Base-by-base conservation (phyloP, 2,113 vertebrate genomes). In the Emydocephalus ijimae region DNA sequence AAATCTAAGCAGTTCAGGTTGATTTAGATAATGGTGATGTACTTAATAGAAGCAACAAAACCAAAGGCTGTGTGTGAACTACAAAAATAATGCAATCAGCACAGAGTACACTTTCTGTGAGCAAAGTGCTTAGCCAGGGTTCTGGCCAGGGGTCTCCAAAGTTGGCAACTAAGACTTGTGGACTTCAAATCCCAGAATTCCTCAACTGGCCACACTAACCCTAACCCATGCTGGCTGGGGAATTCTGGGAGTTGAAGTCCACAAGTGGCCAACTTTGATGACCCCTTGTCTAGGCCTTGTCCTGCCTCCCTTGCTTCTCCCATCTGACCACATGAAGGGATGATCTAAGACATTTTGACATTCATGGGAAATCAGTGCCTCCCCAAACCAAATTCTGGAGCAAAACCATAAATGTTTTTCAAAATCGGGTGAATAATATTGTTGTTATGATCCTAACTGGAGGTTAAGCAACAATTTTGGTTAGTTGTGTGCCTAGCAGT, bases 31-130 rank as follows among this genome's bases (percentile, higher is more conserved):
- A 50, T 81, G 57, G 45, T 94, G 96, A 92, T 94, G 97, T 96
- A 95, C 81, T 90, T 57, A 50, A 89, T 48, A 90, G 18, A 39
- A 48, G 8, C 24, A 64, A n/a, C 96, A 96, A 97, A 97, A 97
- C 95, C 94, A 95, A 91, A 96, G 95, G 88, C 92, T 95, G 92
- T 94, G 91, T 90, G 50, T 93, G 93, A 61, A 55, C 59, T 91
- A 94, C 90, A 94, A 26, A 59, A 52, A 39, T 10, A 26, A 4
- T 29, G 8, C 86, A 61, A 89, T 55, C 7, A 48, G 29, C 54
- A 29, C 5, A 34, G 21, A 24, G 4, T 43, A 43, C 7, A 81
- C 4, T 81, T 81, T 81, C 74, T 9, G 3, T 87, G 56, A 26
- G 74, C 69, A 85, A 3, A n/a, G 26, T 57, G 64, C 3, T 57